Evolutionary conservation across 2,113 vertebrate genomes (phyloP).

Genomic region (Halcyon malimbica): DNA sequence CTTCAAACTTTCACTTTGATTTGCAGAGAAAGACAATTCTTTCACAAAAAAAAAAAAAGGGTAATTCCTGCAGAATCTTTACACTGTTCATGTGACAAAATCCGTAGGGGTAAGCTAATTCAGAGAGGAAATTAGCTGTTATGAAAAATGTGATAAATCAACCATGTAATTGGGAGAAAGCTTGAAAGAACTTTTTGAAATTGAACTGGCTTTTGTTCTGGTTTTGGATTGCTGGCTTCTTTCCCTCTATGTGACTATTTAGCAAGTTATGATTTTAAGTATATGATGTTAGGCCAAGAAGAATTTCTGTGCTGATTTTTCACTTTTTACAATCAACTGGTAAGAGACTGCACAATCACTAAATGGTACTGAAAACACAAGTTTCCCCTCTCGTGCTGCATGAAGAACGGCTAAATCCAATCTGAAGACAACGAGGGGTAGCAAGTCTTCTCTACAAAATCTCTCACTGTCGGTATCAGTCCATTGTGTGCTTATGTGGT

Average conservation of each 20-base stretch:
- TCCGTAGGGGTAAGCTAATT: neutral
- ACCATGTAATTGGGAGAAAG: neutral
- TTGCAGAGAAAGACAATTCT: neutral
- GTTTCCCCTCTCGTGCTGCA: rapidly evolving
- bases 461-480: no score
- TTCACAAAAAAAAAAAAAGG: neutral
- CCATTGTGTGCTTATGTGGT: rapidly evolving
- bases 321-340: neutral
- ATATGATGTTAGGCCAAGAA: neutral
- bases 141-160: neutral
- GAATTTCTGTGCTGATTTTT: neutral
- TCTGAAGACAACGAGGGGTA: rapidly evolving
- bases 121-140: neutral
- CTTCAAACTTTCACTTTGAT: neutral
- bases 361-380: rapidly evolving
- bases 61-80: neutral
- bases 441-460: neutral
- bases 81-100: neutral
- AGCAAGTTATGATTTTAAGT: neutral
- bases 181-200: neutral
- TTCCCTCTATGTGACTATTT: neutral
- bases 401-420: rapidly evolving
- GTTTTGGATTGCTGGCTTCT: neutral
- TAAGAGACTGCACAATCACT: neutral
- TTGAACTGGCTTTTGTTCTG: neutral